A percentile compares a stretch with the other conserved stretches of the same genome.
Conservation (phyloP, 2,888 invertebrate species). For the Metallyticus violacea region DNA sequence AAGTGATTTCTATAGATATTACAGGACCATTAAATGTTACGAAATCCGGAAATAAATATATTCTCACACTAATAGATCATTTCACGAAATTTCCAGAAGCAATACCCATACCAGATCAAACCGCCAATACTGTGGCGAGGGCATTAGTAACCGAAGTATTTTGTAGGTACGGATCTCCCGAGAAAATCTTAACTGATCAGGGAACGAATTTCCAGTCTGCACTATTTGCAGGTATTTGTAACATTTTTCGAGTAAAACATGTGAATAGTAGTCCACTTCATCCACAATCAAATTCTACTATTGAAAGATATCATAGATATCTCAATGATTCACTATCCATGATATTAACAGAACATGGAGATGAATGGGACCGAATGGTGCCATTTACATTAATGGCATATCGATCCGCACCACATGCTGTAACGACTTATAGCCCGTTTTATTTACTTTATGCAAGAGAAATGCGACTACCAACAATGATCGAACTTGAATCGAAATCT, state of each 20-base stretch:
- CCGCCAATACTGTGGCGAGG: conserved; percentile 33
- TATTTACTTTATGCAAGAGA: too few relatives aligned
- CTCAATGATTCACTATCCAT: neutral
- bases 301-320: neutral
- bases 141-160: conserved; percentile 26
- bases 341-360: neutral
- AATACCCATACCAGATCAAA: conserved; percentile 35
- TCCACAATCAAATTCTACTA: too few relatives aligned
- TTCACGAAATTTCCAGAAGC: too few relatives aligned
- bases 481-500: neutral
- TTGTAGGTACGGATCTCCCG: too few relatives aligned
- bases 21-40: too few relatives aligned
- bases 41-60: too few relatives aligned
- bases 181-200: too few relatives aligned
- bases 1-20: conserved; percentile 25
- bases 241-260: too few relatives aligned
- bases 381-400: neutral
- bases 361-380: neutral
- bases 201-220: too few relatives aligned
- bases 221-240: too few relatives aligned
- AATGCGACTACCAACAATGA: neutral
- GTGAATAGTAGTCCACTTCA: too few relatives aligned
- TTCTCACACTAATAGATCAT: too few relatives aligned
- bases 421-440: neutral
- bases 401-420: neutral